Evolutionary conservation across 1,140 invertebrate genomes (phyloP), one percentile per base, ranked within the genome.

Genomic region (Platorchestia sp.): DNA sequence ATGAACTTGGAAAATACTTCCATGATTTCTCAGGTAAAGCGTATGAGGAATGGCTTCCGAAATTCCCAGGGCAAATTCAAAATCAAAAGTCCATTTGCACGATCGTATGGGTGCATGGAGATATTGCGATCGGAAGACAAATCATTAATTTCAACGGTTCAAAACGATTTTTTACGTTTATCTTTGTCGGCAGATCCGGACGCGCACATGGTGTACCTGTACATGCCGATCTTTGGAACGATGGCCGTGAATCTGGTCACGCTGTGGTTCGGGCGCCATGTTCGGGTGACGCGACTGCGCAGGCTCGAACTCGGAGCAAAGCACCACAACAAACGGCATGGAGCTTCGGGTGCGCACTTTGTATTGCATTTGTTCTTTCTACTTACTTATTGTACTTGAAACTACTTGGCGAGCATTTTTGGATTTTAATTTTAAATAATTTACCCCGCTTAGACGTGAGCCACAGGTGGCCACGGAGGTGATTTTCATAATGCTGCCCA

Each of bases 161-260:
- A n/a, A n/a, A n/a, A n/a, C n/a, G n/a, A 75, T 75, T 36, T 16
- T 42, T 6, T 42, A 89, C 14, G 7, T 5, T 89, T 43, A 41
- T 42, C 42, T 5, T 47, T 5, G 10, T 45, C 47, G 45, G 1
- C 91, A 93, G 91, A 93, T 40, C 91, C 91, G 5, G 91, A 93
- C 91, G 91, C 91, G 7, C 45, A 93, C 19, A 93, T 93, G 91
- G 41, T 93, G 91, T 93, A 93, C 91, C 40, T 93, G 91, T 93
- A 93, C 91, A 45, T 93, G 45, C 91, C 91, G 44, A 93, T 93
- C 43, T 93, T 93, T 36, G 45, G 19, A 3, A 93, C 91, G 44
- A 19, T 93, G 91, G 91, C 44, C 5, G 91, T 93, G 45, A 93
- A 93, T 41, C 45, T 93, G 19, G 43, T 93, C 6, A 93, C 45